Percentiles rank a stretch among this genome's conserved stretches.
phyloP scores from a whole-genome alignment of 2,113 vertebrate species.

The Boleophthalmus pectinirostris region DNA sequence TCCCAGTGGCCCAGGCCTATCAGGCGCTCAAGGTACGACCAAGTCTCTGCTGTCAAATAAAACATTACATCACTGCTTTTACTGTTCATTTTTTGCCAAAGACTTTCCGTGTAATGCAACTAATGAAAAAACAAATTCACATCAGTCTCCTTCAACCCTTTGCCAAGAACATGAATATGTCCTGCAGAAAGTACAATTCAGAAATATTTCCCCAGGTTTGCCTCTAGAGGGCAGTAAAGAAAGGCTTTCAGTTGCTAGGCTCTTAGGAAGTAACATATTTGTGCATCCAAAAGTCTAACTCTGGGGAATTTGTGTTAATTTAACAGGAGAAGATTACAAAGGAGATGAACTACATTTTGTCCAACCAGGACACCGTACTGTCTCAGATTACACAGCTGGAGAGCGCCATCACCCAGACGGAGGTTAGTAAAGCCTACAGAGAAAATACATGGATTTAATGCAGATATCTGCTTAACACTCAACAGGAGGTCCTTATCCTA shows the following conservation, averaged over 20 bases:
- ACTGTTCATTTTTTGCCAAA: no score
- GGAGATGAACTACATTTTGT: conserved; percentile 90
- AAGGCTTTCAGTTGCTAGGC: background rate
- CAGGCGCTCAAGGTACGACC: conserved; percentile 88
- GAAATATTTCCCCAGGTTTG: background rate
- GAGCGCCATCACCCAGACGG: conserved; percentile 87
- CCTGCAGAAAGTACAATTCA: background rate
- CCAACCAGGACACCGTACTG: conserved; percentile 92
- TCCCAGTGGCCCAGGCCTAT: conserved; percentile 88
- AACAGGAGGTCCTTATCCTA: background rate
- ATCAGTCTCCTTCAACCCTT: no score
- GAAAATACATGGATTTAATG: conserved; percentile 14
- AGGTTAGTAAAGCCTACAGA: conserved; percentile 75
- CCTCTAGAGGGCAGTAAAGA: background rate
- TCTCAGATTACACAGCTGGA: conserved; percentile 92
- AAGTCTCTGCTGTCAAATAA: no score
- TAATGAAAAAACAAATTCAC: no score
- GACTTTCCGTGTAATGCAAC: no score
- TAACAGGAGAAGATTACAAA: conserved; percentile 93
- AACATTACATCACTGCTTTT: background rate
- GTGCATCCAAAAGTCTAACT: background rate
- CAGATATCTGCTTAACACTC: conserved; percentile 5
- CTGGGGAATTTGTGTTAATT: conserved; percentile 25
- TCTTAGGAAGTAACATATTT: no score
- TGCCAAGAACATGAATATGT: background rate